phyloP scores from a whole-genome alignment of 2,888 invertebrate genomes.

The Cetonia aurata region DNA sequence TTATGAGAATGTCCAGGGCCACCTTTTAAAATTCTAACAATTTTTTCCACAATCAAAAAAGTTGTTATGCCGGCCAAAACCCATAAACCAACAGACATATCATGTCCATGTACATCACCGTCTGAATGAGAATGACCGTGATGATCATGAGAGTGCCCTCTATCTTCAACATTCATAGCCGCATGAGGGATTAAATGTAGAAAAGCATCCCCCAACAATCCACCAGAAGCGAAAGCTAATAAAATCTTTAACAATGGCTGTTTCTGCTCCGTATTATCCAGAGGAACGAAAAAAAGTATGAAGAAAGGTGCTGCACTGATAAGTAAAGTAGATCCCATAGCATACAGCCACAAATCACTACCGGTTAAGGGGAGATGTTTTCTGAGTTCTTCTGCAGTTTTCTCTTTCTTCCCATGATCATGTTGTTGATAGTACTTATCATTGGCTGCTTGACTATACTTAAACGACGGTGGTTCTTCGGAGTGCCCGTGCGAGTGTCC shows the following conservation, averaged over 20 bases:
- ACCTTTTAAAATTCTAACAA: constrained; percentile 88
- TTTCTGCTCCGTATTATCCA: constrained; percentile 87
- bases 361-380: constrained; percentile 56
- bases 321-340: constrained; percentile 89
- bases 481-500: constrained; percentile 60
- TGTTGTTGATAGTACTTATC: constrained; percentile 52
- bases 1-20: constrained; percentile 83
- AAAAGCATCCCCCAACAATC: constrained; percentile 98
- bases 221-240: constrained; percentile 94
- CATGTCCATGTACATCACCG: constrained; percentile 74
- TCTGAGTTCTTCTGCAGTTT: constrained; percentile 10
- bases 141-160: constrained; percentile 60
- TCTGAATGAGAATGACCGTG: constrained; percentile 70
- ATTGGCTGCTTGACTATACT: constrained; percentile 83
- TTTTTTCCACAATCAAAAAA: constrained; percentile 94
- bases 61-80: constrained; percentile 93
- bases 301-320: constrained; percentile 97
- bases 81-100: constrained; percentile 94
- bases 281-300: constrained; percentile 91
- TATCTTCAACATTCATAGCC: constrained; percentile 71
- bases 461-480: constrained; percentile 80
- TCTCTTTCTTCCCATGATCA: constrained; percentile 54
- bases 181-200: constrained; percentile 99
- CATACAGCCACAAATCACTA: constrained; percentile 78
- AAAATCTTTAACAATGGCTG: constrained; percentile 90